Percentiles rank a stretch among this genome's conserved stretches.
These are phyloP conservation scores for Xestoiulus laeticollis DNA, from an alignment of 2,888 invertebrate genomes.

Conservation along the genomic window DNA sequence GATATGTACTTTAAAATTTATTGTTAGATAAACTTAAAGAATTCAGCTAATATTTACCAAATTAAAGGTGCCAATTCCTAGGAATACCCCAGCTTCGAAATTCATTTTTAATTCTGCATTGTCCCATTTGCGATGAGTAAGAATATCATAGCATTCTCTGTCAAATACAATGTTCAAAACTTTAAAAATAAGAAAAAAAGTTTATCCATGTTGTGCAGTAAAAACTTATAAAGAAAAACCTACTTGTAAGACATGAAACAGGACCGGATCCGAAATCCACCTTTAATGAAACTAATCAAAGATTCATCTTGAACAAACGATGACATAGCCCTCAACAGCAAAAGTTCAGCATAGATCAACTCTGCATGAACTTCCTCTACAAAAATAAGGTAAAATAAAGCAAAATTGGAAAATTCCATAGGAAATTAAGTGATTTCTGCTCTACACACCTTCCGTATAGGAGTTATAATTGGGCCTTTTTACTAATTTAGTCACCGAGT, in stretches of 20 bases:
- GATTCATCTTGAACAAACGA: constrained; percentile 96
- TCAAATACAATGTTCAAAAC: background rate
- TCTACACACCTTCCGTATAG: constrained; percentile 74
- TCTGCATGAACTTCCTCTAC: constrained; percentile 89
- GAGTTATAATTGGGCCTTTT: constrained; percentile 79
- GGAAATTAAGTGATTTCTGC: background rate
- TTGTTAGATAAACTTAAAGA: background rate
- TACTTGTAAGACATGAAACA: constrained; percentile 94
- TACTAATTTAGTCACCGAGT: constrained; percentile 81
- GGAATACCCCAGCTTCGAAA: constrained; percentile 87
- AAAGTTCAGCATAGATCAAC: constrained; percentile 90
- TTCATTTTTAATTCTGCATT: constrained; percentile 70
- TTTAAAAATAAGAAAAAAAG: background rate
- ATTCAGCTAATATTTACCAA: constrained; percentile 67
- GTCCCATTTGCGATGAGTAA: constrained; percentile 79
- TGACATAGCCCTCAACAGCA: constrained; percentile 86
- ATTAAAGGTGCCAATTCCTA: constrained; percentile 95
- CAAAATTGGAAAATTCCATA: background rate
- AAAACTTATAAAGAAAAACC: constrained; percentile 60
- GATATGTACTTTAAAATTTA: background rate
- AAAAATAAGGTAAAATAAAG: constrained; percentile 2
- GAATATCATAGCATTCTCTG: constrained; percentile 78
- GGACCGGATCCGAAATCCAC: constrained; percentile 88
- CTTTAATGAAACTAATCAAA: constrained; percentile 88
- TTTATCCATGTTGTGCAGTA: background rate